Evolutionary conservation across 2,113 vertebrate genomes (phyloP).

Genomic region (Clarias gariepinus): DNA sequence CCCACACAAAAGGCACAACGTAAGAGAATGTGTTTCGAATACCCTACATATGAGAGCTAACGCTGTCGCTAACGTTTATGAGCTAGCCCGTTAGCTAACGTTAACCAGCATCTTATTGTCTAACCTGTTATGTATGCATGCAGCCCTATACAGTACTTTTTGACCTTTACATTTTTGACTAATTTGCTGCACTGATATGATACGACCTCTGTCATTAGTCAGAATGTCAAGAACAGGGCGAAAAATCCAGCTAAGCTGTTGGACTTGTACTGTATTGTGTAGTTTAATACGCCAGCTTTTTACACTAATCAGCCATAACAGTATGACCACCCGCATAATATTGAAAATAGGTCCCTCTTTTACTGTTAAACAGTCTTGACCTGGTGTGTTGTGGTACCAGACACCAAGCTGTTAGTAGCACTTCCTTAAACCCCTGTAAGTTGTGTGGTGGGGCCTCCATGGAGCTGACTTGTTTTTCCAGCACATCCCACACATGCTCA

Average conservation of each 20-base stretch:
- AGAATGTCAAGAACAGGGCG: not conserved
- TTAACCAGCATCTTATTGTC: not conserved
- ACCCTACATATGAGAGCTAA: not conserved
- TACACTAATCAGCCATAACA: no score
- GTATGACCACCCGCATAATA: no score
- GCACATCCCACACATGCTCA: no score
- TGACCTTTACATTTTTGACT: not conserved
- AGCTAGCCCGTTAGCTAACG: not conserved
- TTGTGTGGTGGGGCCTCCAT: no score
- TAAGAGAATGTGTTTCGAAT: slow-evolving; percentile 66
- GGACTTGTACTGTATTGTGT: not conserved
- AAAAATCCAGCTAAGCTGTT: not conserved
- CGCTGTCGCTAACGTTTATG: slow-evolving; percentile 41
- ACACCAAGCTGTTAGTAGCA: no score
- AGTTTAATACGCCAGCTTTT: not conserved
- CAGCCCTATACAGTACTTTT: not conserved
- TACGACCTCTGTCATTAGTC: not conserved
- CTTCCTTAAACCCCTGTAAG: no score
- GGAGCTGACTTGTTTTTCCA: no score
- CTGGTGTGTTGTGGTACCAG: no score
- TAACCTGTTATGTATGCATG: not conserved
- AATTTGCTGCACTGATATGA: not conserved
- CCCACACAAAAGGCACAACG: slow-evolving; percentile 83
- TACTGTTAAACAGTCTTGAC: no score
- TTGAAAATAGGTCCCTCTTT: no score